Percentiles rank a stretch among this genome's conserved stretches.
phyloP scores from a whole-genome alignment of 2,888 invertebrate species.

The Morpho deidamia region DNA sequence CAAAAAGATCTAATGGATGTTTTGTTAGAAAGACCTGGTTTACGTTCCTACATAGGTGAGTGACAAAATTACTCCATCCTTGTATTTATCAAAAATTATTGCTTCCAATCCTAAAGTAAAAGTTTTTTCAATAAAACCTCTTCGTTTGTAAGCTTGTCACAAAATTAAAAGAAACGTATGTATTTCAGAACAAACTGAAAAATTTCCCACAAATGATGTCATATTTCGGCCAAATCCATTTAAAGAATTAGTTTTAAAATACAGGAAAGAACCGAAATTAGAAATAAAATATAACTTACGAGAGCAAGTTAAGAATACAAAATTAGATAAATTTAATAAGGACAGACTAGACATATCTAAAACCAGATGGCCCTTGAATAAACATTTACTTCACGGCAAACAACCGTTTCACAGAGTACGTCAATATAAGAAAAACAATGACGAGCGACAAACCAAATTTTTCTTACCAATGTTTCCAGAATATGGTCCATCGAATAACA shows the following conservation, averaged over 20 bases:
- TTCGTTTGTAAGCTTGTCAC: no score
- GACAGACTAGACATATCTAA: slow-evolving; percentile 44
- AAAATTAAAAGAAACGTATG: no score
- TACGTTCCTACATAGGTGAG: slow-evolving; percentile 12
- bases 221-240: slow-evolving; percentile 41
- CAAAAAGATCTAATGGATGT: slow-evolving; percentile 38
- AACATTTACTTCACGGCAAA: slow-evolving; percentile 31
- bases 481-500: slow-evolving; percentile 20
- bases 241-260: slow-evolving; percentile 48
- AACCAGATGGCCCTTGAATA: slow-evolving; percentile 52
- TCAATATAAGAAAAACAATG: slow-evolving; percentile 18
- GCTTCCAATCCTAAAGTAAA: no score
- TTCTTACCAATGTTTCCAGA: slow-evolving; percentile 23
- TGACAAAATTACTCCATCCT: background rate
- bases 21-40: slow-evolving; percentile 26
- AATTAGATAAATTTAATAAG: slow-evolving; percentile 37
- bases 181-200: slow-evolving; percentile 8
- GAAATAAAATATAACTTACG: slow-evolving; percentile 54
- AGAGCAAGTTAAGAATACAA: slow-evolving; percentile 55
- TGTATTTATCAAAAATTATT: no score
- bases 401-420: slow-evolving; percentile 16
- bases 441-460: slow-evolving; percentile 13
- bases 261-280: slow-evolving; percentile 49
- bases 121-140: no score
- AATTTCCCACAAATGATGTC: slow-evolving; percentile 11